These are phyloP conservation scores for Torymus texanus DNA, from an alignment of 2,888 invertebrate genomes.

Conservation along the genomic window DNA sequence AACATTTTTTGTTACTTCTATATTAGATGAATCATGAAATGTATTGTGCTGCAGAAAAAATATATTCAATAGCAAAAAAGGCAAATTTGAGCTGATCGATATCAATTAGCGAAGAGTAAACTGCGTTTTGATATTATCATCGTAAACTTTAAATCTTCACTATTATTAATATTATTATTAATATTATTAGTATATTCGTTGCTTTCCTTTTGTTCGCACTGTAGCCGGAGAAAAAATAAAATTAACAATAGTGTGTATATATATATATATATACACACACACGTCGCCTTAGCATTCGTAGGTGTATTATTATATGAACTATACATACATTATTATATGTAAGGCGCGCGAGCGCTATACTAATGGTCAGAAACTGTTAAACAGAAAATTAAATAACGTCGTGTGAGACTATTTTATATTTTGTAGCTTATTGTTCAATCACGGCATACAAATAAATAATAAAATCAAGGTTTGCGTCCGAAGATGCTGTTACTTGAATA, in stretches of 20 bases:
- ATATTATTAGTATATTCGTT: slow-evolving; percentile 18
- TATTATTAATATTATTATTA: slow-evolving; percentile 26
- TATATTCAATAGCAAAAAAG: slow-evolving; percentile 28
- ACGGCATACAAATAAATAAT: slow-evolving; percentile 32
- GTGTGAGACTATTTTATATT: slow-evolving; percentile 54
- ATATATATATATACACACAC: no score
- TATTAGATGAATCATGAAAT: slow-evolving; percentile 38
- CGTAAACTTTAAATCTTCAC: slow-evolving; percentile 18
- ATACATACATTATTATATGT: slow-evolving; percentile 41
- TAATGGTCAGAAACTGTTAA: slow-evolving; percentile 27
- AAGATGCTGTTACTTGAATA: slow-evolving; percentile 40
- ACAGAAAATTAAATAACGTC: slow-evolving; percentile 37
- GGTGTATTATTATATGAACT: slow-evolving; percentile 39
- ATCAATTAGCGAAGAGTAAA: slow-evolving; percentile 36
- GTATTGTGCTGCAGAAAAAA: slow-evolving; percentile 20
- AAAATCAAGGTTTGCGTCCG: slow-evolving; percentile 23
- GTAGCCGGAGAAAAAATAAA: slow-evolving; percentile 31
- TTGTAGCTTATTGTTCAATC: slow-evolving; percentile 52
- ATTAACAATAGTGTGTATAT: slow-evolving; percentile 17
- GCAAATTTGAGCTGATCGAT: slow-evolving; percentile 26
- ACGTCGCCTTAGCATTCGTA: slow-evolving; percentile 38
- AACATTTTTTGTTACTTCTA: slow-evolving; percentile 40
- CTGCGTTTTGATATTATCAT: slow-evolving; percentile 49
- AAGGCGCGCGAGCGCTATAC: slow-evolving; percentile 20
- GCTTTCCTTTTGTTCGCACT: slow-evolving; percentile 33